Percentiles rank a stretch among this genome's conserved stretches.
These are phyloP conservation scores for Acrobeloides nanus DNA, from an alignment of 2,888 invertebrate genomes.

Conservation along the genomic window DNA sequence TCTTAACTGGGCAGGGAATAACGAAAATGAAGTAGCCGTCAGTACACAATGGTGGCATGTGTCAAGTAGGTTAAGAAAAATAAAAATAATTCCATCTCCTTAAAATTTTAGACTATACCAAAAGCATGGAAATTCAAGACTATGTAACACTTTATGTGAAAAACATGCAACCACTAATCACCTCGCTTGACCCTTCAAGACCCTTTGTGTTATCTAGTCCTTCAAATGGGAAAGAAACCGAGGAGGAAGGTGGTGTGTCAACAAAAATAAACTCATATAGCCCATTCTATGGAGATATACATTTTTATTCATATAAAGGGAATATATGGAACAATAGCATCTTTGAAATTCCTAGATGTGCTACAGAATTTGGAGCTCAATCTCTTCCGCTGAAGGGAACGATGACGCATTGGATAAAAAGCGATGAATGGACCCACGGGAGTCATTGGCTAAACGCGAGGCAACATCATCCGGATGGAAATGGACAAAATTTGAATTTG, in stretches of 20 bases:
- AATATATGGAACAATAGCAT: slow-evolving; percentile 71
- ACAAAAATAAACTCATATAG: slow-evolving; percentile 65
- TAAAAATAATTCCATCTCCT: too few relatives aligned
- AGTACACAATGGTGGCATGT: slow-evolving; percentile 20
- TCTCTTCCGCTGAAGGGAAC: slow-evolving; percentile 64
- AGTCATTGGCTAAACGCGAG: slow-evolving; percentile 15
- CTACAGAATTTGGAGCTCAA: slow-evolving; percentile 92
- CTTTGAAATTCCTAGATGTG: slow-evolving; percentile 76
- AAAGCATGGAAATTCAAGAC: slow-evolving; percentile 30
- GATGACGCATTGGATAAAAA: slow-evolving; percentile 26
- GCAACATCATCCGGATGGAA: too few relatives aligned
- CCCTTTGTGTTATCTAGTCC: slow-evolving; percentile 81
- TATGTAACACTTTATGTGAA: slow-evolving; percentile 70
- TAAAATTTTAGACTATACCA: too few relatives aligned
- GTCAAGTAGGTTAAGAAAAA: too few relatives aligned
- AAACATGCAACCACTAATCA: slow-evolving; percentile 66
- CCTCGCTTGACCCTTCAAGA: slow-evolving; percentile 63
- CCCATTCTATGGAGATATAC: slow-evolving; percentile 73
- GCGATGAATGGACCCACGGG: slow-evolving; percentile 26
- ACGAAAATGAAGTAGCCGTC: slow-evolving; percentile 83
- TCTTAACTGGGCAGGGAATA: slow-evolving; percentile 84
- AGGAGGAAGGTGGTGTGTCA: slow-evolving; percentile 16
- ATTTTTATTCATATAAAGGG: slow-evolving; percentile 76
- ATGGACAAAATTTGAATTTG: too few relatives aligned
- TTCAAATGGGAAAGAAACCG: slow-evolving; percentile 68